These are phyloP conservation scores for Platynereis dumerilii DNA, from an alignment of 2,888 invertebrate genomes.

Conservation along the genomic window DNA sequence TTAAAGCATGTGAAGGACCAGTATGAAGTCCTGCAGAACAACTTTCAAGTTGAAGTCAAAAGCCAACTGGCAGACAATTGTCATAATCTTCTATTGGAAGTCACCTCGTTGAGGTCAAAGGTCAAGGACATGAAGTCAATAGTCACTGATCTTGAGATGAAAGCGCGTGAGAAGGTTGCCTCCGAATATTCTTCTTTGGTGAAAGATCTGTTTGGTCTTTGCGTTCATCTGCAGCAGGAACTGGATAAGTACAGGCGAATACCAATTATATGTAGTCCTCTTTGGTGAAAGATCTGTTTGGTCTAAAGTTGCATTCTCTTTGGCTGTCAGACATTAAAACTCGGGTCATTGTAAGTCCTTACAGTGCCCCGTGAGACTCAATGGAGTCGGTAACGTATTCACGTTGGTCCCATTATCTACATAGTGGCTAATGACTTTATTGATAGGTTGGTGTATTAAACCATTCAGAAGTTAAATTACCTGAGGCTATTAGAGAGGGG, in stretches of 20 bases:
- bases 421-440: too few species aligned
- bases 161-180: conserved; percentile 54
- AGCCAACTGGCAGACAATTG: conserved; percentile 58
- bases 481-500: too few species aligned
- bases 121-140: conserved; percentile 56
- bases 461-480: too few species aligned
- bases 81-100: conserved; percentile 55
- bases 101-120: conserved; percentile 60
- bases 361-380: too few species aligned
- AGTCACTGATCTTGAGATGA: conserved; percentile 49
- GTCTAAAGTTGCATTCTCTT: too few species aligned
- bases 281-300: too few species aligned
- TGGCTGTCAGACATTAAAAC: too few species aligned
- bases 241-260: conserved; percentile 60
- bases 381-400: too few species aligned
- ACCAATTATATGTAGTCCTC: too few species aligned
- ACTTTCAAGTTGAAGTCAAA: conserved; percentile 56
- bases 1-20: conserved; percentile 52
- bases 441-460: too few species aligned
- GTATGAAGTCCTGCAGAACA: conserved; percentile 45
- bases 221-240: conserved; percentile 54
- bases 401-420: too few species aligned
- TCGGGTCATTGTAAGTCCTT: too few species aligned
- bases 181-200: conserved; percentile 60
- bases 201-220: conserved; percentile 54